Evolutionary conservation across 2,113 vertebrate species (phyloP).

Genomic region (Lonchura striata): DNA sequence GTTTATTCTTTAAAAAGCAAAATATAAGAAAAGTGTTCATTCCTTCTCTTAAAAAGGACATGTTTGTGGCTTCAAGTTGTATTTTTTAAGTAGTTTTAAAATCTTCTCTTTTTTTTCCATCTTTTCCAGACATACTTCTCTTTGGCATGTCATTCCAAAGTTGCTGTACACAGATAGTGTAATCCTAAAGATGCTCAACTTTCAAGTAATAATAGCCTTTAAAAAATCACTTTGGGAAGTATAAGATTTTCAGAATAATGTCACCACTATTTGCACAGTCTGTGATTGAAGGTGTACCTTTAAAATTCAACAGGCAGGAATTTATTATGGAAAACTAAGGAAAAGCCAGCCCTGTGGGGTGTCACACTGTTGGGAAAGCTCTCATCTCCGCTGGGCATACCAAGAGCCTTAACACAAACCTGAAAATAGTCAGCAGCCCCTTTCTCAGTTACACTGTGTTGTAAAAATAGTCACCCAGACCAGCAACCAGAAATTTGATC

Average conservation of each 20-base stretch:
- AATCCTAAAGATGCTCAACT: not conserved
- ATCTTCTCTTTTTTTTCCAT: not conserved
- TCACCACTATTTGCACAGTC: not conserved
- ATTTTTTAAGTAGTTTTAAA: not conserved
- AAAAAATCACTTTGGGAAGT: not conserved
- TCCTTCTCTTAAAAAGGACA: not conserved
- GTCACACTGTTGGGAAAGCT: not conserved
- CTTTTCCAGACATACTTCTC: not conserved
- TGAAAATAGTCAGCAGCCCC: constrained; percentile 37
- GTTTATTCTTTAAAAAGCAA: not conserved
- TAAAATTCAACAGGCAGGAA: not conserved
- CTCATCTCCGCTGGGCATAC: not conserved
- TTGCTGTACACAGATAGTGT: not conserved
- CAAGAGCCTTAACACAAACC: constrained; percentile 36
- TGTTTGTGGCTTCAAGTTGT: not conserved
- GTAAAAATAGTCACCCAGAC: constrained; percentile 47
- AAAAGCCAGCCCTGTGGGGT: not conserved
- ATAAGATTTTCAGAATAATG: not conserved
- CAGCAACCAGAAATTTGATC: constrained; percentile 43
- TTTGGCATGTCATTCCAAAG: not conserved
- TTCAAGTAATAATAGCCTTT: not conserved
- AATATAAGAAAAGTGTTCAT: not conserved
- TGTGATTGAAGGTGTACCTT: not conserved
- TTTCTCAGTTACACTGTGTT: constrained; percentile 50
- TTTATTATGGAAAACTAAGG: not conserved